phyloP scores from a whole-genome alignment of 2,113 vertebrate species.

The Carassius carassius region DNA sequence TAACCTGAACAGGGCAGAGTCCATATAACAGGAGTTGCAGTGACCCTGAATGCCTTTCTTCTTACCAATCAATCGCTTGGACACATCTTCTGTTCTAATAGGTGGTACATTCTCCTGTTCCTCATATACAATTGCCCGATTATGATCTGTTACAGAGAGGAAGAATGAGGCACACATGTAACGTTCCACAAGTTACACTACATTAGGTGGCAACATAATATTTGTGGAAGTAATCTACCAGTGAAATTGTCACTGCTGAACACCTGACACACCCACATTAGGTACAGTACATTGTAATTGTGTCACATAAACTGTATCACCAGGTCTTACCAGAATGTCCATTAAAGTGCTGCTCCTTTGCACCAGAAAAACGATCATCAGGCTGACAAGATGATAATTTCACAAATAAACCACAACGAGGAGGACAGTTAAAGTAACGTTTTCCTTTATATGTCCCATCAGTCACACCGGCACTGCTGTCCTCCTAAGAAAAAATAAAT shows the following conservation, averaged over 20 bases:
- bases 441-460: conserved; percentile 72
- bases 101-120: conserved; percentile 71
- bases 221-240: not conserved
- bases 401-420: conserved; percentile 78
- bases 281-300: not conserved
- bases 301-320: not conserved
- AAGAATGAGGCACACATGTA: not conserved
- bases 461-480: conserved; percentile 69
- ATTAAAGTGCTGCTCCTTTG: not conserved
- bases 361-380: conserved; percentile 73
- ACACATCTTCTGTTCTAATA: conserved; percentile 69
- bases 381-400: conserved; percentile 77
- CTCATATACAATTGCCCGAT: not conserved
- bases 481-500: conserved; percentile 68
- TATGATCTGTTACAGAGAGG: conserved; percentile 58
- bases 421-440: conserved; percentile 73
- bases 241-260: not conserved
- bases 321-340: conserved; percentile 54
- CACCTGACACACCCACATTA: not conserved
- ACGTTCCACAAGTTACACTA: not conserved
- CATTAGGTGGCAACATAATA: not conserved
- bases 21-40: conserved; percentile 93
- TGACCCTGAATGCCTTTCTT: conserved; percentile 90
- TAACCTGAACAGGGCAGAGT: conserved; percentile 86
- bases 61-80: conserved; percentile 71